Evolutionary conservation across 2,797 vertebrate genomes (phyloP).

Genomic region (Pachyuromys duprasi): DNA sequence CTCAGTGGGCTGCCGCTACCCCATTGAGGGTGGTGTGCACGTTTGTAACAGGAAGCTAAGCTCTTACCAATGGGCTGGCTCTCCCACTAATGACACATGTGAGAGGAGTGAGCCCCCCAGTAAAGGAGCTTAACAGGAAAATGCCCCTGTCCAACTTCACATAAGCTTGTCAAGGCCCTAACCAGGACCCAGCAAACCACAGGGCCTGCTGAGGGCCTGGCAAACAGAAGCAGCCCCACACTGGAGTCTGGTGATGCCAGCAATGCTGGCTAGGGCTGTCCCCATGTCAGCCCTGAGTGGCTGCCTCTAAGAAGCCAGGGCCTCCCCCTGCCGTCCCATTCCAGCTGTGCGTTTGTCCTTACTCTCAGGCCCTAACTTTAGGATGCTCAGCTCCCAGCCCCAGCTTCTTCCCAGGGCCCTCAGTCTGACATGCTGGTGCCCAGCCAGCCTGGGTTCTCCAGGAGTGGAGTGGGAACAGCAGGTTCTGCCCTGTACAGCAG

Average conservation of each 20-base stretch:
- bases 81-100: not conserved
- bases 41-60: no score
- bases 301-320: not conserved
- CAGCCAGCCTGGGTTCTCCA: not conserved
- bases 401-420: not conserved
- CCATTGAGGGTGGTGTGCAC: not conserved
- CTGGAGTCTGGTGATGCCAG: not conserved
- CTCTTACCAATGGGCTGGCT: not conserved
- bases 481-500: fast-evolving
- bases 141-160: not conserved
- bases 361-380: not conserved
- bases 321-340: not conserved
- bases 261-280: not conserved
- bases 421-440: no score
- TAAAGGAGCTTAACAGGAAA: not conserved
- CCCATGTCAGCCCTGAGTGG: not conserved
- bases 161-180: not conserved
- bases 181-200: not conserved
- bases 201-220: not conserved
- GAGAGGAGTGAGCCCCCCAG: not conserved
- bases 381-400: not conserved
- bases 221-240: not conserved
- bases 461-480: not conserved
- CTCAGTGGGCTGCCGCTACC: not conserved
- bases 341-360: not conserved